Percentiles rank a stretch among this genome's conserved stretches.
Evolutionary conservation across 2,113 vertebrate genomes (phyloP).

Genomic region (Sciurus niger): DNA sequence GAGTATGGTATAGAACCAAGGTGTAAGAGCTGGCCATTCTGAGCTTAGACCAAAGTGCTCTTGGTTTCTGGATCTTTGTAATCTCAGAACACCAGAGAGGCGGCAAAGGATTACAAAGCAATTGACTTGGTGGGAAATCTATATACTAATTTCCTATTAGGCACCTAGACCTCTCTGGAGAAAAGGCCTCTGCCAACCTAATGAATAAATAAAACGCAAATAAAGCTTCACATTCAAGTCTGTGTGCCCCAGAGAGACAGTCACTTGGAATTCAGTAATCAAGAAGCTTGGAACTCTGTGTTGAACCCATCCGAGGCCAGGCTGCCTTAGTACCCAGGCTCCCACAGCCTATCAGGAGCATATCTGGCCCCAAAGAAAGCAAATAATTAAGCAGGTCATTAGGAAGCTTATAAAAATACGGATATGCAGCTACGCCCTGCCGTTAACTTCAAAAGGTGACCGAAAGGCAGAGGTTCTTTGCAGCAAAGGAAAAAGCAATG

Average conservation of each 20-base stretch:
- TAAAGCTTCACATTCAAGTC: constrained; percentile 50
- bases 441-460: constrained; percentile 86
- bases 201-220: constrained; percentile 67
- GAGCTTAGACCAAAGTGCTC: background rate
- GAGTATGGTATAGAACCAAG: background rate
- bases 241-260: background rate
- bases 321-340: background rate
- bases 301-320: background rate
- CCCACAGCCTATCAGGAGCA: constrained; percentile 65
- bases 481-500: constrained; percentile 74
- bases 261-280: constrained; percentile 30
- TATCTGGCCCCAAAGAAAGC: constrained; percentile 71
- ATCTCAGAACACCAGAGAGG: background rate
- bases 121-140: constrained; percentile 34
- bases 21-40: background rate
- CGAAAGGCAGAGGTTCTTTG: constrained; percentile 62
- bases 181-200: constrained; percentile 58
- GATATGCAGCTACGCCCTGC: constrained; percentile 83
- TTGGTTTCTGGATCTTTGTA: constrained; percentile 31
- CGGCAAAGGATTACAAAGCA: background rate
- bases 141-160: constrained; percentile 51
- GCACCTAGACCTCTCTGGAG: constrained; percentile 19
- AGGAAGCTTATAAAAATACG: constrained; percentile 80
- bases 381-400: constrained; percentile 83
- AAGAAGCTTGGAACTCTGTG: background rate